Conservation (phyloP, 2,113 vertebrate species). For the Origma solitaria region DNA sequence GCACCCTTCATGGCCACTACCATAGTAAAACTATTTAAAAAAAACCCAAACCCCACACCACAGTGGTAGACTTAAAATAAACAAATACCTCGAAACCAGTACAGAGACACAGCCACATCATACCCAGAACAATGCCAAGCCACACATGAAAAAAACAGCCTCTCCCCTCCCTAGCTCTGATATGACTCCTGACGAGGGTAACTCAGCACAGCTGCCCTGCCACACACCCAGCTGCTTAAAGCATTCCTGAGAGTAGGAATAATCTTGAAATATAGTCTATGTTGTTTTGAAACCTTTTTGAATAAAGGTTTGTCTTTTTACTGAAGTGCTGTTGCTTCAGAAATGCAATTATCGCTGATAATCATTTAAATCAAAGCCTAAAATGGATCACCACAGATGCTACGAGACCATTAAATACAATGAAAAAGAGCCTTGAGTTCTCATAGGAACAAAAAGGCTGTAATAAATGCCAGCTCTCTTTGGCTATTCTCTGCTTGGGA, state of each 20-base stretch:
- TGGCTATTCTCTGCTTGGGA: not conserved
- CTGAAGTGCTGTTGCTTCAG: not conserved
- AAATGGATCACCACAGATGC: not conserved
- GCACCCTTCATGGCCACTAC: accelerated
- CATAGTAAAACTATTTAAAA: accelerated
- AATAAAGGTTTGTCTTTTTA: not conserved
- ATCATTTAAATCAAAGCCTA: not conserved
- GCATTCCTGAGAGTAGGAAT: not conserved
- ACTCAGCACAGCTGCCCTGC: not conserved
- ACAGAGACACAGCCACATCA: accelerated
- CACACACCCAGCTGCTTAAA: not conserved
- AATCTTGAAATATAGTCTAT: not conserved
- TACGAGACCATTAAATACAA: not conserved
- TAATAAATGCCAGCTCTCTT: not conserved
- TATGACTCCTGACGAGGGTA: not conserved
- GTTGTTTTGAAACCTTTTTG: not conserved
- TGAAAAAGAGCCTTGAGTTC: not conserved
- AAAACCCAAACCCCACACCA: not conserved
- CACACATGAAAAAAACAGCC: accelerated
- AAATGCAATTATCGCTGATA: not conserved
- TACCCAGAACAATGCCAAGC: accelerated
- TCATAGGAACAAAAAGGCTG: not conserved
- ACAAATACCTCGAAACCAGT: not conserved
- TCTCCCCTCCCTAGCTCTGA: accelerated
- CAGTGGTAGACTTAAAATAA: accelerated